Evolutionary conservation across 2,113 vertebrate genomes (phyloP).

Genomic region (Camelus bactrianus): DNA sequence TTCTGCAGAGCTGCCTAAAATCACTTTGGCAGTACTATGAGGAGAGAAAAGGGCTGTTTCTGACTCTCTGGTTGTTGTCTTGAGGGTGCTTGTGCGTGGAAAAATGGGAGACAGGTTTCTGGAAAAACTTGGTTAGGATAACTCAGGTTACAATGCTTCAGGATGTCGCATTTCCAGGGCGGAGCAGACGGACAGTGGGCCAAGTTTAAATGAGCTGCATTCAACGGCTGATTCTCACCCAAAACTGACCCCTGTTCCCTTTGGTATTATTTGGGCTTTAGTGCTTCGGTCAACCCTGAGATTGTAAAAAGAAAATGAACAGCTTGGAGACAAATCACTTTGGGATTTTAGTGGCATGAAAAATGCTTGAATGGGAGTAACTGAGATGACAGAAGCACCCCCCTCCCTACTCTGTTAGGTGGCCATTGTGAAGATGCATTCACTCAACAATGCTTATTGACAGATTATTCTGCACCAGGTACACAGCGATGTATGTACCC

Average conservation of each 20-base stretch:
- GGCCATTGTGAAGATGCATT: background rate
- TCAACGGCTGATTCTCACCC: background rate
- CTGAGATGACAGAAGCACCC: background rate
- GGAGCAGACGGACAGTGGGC: background rate
- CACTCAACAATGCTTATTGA: background rate
- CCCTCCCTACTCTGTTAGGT: too few relatives aligned
- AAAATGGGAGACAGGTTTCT: background rate
- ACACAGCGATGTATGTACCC: too few relatives aligned
- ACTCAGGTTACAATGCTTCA: background rate
- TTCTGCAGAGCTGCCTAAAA: background rate
- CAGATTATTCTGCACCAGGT: background rate
- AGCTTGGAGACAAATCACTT: background rate
- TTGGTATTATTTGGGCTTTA: slow-evolving; percentile 1
- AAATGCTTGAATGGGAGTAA: background rate
- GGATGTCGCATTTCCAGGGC: background rate
- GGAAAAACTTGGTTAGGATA: background rate
- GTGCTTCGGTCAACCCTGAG: background rate
- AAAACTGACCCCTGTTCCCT: background rate
- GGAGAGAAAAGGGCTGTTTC: background rate
- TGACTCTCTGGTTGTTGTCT: background rate
- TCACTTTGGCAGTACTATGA: background rate
- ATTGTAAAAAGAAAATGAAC: background rate
- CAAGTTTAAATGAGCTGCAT: background rate
- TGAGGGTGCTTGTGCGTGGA: background rate
- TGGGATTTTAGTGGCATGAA: background rate